These are phyloP conservation scores for Phenacoccus solenopsis DNA, from an alignment of 1,140 invertebrate genomes.

Conservation along the genomic window DNA sequence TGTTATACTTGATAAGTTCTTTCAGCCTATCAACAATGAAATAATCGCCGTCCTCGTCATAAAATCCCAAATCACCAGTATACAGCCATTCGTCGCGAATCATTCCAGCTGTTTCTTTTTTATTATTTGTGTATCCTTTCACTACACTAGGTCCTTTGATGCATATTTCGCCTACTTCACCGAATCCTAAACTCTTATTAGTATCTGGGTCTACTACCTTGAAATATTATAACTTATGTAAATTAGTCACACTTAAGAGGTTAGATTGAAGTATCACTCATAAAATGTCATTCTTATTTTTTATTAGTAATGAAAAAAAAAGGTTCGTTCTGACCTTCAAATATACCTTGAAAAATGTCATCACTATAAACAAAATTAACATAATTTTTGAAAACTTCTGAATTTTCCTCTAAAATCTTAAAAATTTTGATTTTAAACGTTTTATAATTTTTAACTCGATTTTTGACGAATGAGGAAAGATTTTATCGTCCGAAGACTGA, in stretches of 20 bases:
- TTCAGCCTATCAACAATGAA: conserved; percentile 64
- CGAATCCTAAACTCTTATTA: conserved; percentile 42
- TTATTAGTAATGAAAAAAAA: too few relatives aligned
- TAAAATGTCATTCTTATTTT: neutral
- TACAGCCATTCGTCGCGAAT: conserved; percentile 60
- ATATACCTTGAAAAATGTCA: too few relatives aligned
- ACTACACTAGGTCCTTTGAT: conserved; percentile 49
- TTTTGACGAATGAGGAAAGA: too few relatives aligned
- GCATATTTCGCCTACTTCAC: conserved; percentile 52
- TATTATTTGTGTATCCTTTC: conserved; percentile 51
- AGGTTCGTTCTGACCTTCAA: too few relatives aligned
- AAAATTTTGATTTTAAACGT: too few relatives aligned
- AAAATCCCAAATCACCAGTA: conserved; percentile 65
- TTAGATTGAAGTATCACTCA: conserved; percentile 22
- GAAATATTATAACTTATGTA: neutral
- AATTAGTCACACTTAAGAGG: conserved; percentile 35
- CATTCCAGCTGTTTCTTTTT: conserved; percentile 45
- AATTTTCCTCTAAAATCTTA: too few relatives aligned
- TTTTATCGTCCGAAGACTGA: too few relatives aligned
- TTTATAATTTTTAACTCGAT: too few relatives aligned
- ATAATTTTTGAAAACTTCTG: too few relatives aligned
- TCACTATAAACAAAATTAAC: too few relatives aligned
- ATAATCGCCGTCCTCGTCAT: conserved; percentile 52
- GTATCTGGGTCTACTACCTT: conserved; percentile 49
- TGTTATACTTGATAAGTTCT: conserved; percentile 68